Conservation (phyloP, 2,888 invertebrate genomes). For the Oegoconia quadripuncta region DNA sequence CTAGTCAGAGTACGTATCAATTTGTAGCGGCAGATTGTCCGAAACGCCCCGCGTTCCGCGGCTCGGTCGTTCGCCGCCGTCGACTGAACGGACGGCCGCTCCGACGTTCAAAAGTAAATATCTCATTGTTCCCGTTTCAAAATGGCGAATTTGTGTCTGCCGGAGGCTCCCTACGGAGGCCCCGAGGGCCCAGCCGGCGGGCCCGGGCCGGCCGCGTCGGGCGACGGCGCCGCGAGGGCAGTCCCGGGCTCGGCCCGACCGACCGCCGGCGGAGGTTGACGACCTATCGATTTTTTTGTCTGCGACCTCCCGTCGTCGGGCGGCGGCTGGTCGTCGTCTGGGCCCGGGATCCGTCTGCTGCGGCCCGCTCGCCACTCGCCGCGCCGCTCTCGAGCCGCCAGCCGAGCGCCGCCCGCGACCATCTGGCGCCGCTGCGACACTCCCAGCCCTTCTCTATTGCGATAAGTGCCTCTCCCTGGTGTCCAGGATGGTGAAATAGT, state of each 20-base stretch:
- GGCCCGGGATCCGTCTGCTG: constrained; percentile 20
- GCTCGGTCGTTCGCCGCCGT: constrained; percentile 44
- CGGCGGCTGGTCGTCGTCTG: constrained; percentile 36
- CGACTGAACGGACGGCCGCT: constrained; percentile 45
- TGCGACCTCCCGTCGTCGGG: constrained; percentile 64
- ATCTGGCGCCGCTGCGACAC: neutral
- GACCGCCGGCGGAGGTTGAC: constrained; percentile 68
- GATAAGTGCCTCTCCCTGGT: neutral
- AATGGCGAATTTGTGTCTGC: constrained; percentile 72
- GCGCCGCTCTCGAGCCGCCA: constrained; percentile 13
- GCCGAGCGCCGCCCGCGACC: constrained; percentile 25
- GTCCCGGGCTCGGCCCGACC: constrained; percentile 54
- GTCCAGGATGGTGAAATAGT: neutral
- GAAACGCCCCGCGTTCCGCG: constrained; percentile 36
- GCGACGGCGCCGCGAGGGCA: constrained; percentile 43
- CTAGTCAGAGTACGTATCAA: constrained; percentile 86
- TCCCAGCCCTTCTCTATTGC: neutral
- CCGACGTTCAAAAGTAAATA: constrained; percentile 72
- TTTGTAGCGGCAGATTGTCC: constrained; percentile 46
- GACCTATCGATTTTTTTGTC: constrained; percentile 79
- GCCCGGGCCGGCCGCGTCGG: constrained; percentile 3
- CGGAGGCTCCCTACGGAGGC: constrained; percentile 22
- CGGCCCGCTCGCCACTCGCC: constrained; percentile 26
- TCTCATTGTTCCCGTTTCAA: constrained; percentile 78
- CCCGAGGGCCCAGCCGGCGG: constrained; percentile 24